Conservation (phyloP, 2,888 invertebrate genomes). For the Ecliptopera silaceata region DNA sequence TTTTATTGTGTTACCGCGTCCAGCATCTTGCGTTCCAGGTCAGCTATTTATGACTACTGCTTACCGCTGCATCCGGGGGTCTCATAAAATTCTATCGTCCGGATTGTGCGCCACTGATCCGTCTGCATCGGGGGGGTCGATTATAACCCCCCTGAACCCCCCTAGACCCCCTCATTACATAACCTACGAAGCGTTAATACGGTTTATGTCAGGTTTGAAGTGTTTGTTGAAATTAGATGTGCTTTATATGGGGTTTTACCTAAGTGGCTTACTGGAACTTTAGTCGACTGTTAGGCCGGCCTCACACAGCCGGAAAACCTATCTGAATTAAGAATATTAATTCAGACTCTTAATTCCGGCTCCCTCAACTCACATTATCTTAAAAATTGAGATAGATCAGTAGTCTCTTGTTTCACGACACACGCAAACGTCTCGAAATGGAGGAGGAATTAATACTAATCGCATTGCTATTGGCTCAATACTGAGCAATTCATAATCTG, state of each 20-base stretch:
- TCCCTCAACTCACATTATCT: too few species aligned
- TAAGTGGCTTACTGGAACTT: neutral
- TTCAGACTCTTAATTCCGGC: too few species aligned
- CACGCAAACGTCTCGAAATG: too few species aligned
- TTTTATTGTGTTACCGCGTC: slow-evolving; percentile 39
- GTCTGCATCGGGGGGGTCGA: slow-evolving; percentile 53
- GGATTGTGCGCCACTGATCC: slow-evolving; percentile 74
- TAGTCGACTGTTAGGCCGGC: neutral
- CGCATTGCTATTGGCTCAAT: too few species aligned
- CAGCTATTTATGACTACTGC: slow-evolving; percentile 72
- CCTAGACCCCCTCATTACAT: slow-evolving; percentile 35
- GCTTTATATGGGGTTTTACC: slow-evolving; percentile 1
- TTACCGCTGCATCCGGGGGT: slow-evolving; percentile 72
- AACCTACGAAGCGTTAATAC: slow-evolving; percentile 38
- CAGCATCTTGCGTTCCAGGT: slow-evolving; percentile 40
- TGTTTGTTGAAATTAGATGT: slow-evolving; percentile 15
- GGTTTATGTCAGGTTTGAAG: slow-evolving; percentile 22
- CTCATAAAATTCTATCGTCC: slow-evolving; percentile 79
- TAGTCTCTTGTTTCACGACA: too few species aligned
- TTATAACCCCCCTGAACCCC: slow-evolving; percentile 43
- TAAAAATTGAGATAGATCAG: too few species aligned
- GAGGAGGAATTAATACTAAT: too few species aligned
- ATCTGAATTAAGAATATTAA: too few species aligned
- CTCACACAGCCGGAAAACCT: too few species aligned
- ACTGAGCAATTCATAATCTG: too few species aligned